Percentiles rank a stretch among this genome's conserved stretches.
Conservation (phyloP, 2,888 invertebrate genomes). For the Poecilus cupreus region DNA sequence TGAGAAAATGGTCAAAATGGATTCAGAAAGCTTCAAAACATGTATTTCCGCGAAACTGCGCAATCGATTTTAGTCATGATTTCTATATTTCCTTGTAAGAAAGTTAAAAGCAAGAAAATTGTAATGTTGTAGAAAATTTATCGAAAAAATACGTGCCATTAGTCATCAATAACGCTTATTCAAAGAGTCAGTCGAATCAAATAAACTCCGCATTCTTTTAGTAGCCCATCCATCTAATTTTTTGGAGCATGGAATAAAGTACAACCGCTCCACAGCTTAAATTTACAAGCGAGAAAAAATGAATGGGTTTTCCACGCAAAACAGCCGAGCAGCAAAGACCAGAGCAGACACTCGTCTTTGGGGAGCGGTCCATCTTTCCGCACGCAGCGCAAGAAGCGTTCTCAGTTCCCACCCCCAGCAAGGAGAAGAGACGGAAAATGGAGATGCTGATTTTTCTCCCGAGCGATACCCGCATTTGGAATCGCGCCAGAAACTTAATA, state of each 20-base stretch:
- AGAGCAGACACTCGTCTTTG: constrained; percentile 9
- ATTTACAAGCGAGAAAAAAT: constrained; percentile 32
- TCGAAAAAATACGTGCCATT: no score
- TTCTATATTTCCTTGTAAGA: no score
- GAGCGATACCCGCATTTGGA: constrained; percentile 28
- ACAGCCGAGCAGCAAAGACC: not conserved
- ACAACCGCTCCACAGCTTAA: constrained; percentile 19
- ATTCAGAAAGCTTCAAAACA: no score
- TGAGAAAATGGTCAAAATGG: no score
- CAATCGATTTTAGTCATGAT: no score
- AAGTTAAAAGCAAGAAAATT: no score
- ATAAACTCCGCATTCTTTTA: not conserved
- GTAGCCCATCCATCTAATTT: constrained; percentile 29
- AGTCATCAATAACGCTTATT: not conserved
- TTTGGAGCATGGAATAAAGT: constrained; percentile 4
- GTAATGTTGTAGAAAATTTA: no score
- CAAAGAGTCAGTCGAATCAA: not conserved
- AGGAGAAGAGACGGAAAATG: no score
- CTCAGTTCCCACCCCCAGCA: not conserved
- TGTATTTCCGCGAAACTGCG: no score
- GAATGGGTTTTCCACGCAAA: constrained; percentile 38
- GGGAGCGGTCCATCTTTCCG: constrained; percentile 22
- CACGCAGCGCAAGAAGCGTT: not conserved
- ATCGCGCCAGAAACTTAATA: constrained; percentile 38
- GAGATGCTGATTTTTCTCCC: constrained; percentile 42